phyloP scores from a whole-genome alignment of 2,797 vertebrate genomes.

The Peromyscus eremicus region DNA sequence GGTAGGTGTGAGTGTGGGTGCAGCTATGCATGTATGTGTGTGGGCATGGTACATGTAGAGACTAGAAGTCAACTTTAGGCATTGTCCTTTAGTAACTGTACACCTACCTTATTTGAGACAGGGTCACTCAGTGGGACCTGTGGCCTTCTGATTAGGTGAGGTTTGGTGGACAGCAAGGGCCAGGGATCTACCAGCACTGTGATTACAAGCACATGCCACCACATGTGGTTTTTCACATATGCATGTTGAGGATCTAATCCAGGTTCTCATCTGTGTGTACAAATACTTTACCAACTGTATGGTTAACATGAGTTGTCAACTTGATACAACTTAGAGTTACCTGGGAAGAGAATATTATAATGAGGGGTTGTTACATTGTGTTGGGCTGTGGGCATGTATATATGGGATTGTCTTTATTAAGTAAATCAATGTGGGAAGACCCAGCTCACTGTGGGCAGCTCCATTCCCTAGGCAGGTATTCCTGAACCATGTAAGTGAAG shows the following conservation, averaged over 20 bases:
- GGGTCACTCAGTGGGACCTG: neutral
- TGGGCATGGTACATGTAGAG: neutral
- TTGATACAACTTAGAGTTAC: neutral
- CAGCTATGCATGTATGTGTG: neutral
- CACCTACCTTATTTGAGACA: neutral
- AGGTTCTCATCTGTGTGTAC: neutral
- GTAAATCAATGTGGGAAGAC: neutral
- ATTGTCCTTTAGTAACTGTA: neutral
- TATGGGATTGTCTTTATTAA: neutral
- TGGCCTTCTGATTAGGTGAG: neutral
- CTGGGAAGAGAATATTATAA: neutral
- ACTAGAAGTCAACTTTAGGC: neutral
- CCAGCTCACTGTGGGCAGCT: neutral
- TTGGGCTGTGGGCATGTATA: neutral
- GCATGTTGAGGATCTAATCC: neutral
- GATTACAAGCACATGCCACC: neutral
- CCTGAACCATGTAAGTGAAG: neutral
- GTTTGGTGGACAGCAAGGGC: neutral
- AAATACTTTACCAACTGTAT: neutral
- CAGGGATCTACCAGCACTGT: neutral
- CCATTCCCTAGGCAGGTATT: neutral
- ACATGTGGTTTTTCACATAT: neutral
- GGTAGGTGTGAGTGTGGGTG: neutral
- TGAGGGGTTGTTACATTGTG: neutral
- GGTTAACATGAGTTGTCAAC: neutral